A percentile compares a stretch with the other conserved stretches of the same genome.
Conservation (phyloP, 1,140 invertebrate species). For the Lucilia sericata region DNA sequence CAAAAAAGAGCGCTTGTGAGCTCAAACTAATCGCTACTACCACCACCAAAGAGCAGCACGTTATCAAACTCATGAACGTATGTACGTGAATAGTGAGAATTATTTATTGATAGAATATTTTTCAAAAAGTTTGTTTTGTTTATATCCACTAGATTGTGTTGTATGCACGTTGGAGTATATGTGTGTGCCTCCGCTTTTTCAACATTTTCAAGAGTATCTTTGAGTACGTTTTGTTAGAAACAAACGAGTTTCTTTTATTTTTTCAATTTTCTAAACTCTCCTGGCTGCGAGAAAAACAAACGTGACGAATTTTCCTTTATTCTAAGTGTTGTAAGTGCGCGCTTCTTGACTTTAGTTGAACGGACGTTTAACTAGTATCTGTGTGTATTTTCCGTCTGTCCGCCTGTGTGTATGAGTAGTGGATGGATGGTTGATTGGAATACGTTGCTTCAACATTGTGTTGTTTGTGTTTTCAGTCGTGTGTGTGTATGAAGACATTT, state of each 20-base stretch:
- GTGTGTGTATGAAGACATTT: slow-evolving; percentile 46
- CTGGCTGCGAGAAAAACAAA: slow-evolving; percentile 36
- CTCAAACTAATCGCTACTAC: slow-evolving; percentile 10
- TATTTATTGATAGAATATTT: neutral
- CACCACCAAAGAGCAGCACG: neutral
- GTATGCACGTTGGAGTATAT: slow-evolving; percentile 1
- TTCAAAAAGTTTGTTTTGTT: slow-evolving; percentile 19
- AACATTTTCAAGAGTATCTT: neutral
- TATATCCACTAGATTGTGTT: neutral
- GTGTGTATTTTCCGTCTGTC: neutral
- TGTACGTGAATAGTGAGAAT: neutral
- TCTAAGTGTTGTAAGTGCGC: slow-evolving; percentile 37
- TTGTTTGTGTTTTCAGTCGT: slow-evolving; percentile 1
- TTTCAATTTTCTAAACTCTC: slow-evolving; percentile 11
- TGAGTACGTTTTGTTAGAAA: slow-evolving; percentile 24
- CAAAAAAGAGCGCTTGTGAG: slow-evolving; percentile 39
- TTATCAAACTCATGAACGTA: neutral
- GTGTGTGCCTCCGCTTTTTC: too few species aligned
- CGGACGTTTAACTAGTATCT: slow-evolving; percentile 1
- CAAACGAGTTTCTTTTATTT: slow-evolving; percentile 23
- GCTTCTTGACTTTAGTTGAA: slow-evolving; percentile 34
- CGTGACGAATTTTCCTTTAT: slow-evolving; percentile 42
- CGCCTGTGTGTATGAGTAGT: neutral
- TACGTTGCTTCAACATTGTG: slow-evolving; percentile 34
- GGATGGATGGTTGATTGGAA: slow-evolving; percentile 6